These are phyloP conservation scores for Rhynchomys soricoides DNA, from an alignment of 2,113 vertebrate genomes.

Conservation along the genomic window DNA sequence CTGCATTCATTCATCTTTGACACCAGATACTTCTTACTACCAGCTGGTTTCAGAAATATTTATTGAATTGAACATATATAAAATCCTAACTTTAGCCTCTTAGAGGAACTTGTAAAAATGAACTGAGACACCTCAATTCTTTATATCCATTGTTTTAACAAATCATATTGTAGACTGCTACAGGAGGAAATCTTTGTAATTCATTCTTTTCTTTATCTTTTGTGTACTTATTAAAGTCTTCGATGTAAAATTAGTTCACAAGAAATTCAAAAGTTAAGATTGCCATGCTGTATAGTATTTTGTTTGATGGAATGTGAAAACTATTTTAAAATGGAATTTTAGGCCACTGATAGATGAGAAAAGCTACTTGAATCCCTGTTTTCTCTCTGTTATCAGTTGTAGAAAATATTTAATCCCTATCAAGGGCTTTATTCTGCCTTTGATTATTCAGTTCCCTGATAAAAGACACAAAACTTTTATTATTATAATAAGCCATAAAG, in stretches of 20 bases:
- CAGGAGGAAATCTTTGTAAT: background rate
- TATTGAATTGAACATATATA: background rate
- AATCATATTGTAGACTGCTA: background rate
- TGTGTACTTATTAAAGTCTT: constrained; percentile 22
- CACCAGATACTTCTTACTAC: background rate
- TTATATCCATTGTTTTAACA: constrained; percentile 46
- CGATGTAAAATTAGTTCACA: constrained; percentile 13
- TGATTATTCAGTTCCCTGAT: too few relatives aligned
- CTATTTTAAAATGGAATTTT: background rate
- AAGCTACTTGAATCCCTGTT: background rate
- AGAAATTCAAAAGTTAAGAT: background rate
- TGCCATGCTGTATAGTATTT: background rate
- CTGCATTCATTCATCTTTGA: background rate
- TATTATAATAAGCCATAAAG: too few relatives aligned
- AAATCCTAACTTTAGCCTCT: constrained; percentile 26
- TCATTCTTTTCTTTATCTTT: constrained; percentile 22
- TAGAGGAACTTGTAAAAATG: background rate
- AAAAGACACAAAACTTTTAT: too few relatives aligned
- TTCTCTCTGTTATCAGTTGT: background rate
- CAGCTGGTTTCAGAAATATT: background rate
- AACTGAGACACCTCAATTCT: constrained; percentile 21
- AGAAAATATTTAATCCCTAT: too few relatives aligned
- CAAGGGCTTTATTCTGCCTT: too few relatives aligned
- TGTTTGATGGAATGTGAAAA: background rate
- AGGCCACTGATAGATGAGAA: background rate